Evolutionary conservation across 2,113 vertebrate genomes (phyloP), one percentile per base, ranked within the genome.

Genomic region (Chaetura pelagica): DNA sequence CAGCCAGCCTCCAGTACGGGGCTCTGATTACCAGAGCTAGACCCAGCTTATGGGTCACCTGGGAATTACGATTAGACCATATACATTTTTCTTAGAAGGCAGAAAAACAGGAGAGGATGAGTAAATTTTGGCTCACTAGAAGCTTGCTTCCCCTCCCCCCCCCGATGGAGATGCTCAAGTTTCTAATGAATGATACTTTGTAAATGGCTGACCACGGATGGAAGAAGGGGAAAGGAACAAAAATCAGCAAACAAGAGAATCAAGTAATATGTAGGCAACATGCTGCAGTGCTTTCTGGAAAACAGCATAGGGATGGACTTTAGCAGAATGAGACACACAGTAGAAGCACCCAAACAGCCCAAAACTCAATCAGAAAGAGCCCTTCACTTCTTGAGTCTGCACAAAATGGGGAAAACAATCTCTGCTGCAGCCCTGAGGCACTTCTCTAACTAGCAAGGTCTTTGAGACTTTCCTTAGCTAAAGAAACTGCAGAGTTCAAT

Each of bases 21-120:
- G 90, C 82, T 94, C 90, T 90, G 93, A 96, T 93, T 94, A 91
- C 95, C 78, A 86, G 85, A 74, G 85, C 85, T 51, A 95, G 79
- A 84, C 75, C 62, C 67, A 35, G 63, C 73, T 86, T 61, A 94
- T 64, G 68, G 94, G 68, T 57, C 93, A 52, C 64, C 58, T 40
- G 83, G 93, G 92, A 94, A 89, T 92, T 81, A 23, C 23, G 61
- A 95, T 88, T 89, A 92, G 83, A 93, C 88, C 57, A 72, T 63
- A 72, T 6, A 81, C 52, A 89, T 93, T 93, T 94, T 94, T 93
- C 94, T 95, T 86, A 86, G 85, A 96, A 95, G 75, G 75, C 75
- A 88, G 93, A 86, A 92, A 94, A 94, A 35, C 49, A 81, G 64
- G 21, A 75, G 12, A 81, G 62, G 83, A 87, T 83, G 76, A 96